phyloP scores from a whole-genome alignment of 1,140 invertebrate species.

The Oncopodura yosiiana region DNA sequence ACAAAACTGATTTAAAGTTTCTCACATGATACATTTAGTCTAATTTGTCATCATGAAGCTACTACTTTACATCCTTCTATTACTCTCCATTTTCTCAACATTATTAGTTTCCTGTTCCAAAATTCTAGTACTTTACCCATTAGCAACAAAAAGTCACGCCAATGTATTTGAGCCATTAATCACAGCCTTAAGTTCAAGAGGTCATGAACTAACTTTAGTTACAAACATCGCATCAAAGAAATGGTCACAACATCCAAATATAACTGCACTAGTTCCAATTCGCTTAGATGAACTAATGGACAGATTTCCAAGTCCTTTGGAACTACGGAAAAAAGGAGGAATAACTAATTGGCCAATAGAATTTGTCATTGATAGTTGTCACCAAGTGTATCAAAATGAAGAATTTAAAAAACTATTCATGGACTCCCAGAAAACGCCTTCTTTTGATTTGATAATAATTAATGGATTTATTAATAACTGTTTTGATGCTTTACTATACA shows the following conservation, averaged over 20 bases:
- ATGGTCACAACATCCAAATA: not conserved
- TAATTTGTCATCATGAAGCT: too few species aligned
- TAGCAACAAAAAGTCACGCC: constrained; percentile 48
- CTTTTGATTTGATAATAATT: constrained; percentile 14
- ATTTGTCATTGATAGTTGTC: too few species aligned
- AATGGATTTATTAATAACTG: constrained; percentile 11
- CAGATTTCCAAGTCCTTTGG: not conserved
- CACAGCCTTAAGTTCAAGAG: constrained; percentile 13
- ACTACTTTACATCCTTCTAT: too few species aligned
- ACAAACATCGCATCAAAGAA: not conserved
- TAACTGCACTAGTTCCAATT: not conserved
- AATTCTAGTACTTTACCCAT: constrained; percentile 41
- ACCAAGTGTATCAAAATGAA: too few species aligned
- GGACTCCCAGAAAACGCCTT: not conserved
- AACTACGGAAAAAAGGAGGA: too few species aligned
- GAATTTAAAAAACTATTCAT: not conserved
- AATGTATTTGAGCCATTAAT: constrained; percentile 43
- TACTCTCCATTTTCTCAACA: too few species aligned
- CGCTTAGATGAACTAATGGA: not conserved
- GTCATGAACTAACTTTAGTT: constrained; percentile 13
- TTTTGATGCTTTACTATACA: constrained; percentile 12
- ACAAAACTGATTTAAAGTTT: too few species aligned
- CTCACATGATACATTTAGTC: too few species aligned
- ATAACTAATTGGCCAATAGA: too few species aligned
- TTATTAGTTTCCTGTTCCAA: too few species aligned